Evolutionary conservation across 1,140 invertebrate species (phyloP).

Genomic region (Matsumurasca onukii): DNA sequence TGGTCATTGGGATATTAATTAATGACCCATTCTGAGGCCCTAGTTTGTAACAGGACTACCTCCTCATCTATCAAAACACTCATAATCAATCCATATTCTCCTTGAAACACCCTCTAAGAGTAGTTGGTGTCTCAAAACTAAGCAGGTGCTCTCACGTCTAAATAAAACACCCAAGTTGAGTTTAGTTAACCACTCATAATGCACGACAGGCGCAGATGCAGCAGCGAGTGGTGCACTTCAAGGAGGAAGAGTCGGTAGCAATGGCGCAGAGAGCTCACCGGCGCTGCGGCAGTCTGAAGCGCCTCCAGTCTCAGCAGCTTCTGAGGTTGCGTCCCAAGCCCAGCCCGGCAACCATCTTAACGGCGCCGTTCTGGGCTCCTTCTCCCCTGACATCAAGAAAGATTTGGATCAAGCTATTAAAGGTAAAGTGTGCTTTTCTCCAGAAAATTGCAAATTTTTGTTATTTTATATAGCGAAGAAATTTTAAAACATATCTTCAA

Average conservation of each 20-base stretch:
- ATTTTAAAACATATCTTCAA: conserved; percentile 20
- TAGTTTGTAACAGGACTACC: no score
- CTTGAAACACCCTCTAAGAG: no score
- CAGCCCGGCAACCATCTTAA: conserved; percentile 57
- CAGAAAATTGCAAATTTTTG: not conserved
- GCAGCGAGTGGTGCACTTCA: conserved; percentile 28
- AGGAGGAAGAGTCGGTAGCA: not conserved
- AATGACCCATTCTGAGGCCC: no score
- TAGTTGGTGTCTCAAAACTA: no score
- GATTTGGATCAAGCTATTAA: conserved; percentile 70
- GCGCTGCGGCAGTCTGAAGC: conserved; percentile 57
- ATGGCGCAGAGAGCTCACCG: not conserved
- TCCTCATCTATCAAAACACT: no score
- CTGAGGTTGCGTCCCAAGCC: conserved; percentile 46
- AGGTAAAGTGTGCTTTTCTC: conserved; percentile 48
- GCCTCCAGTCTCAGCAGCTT: conserved; percentile 66
- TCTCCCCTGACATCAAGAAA: conserved; percentile 67
- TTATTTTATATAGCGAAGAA: conserved; percentile 17
- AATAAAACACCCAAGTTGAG: no score
- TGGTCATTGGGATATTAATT: no score
- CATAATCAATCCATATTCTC: no score
- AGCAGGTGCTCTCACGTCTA: no score
- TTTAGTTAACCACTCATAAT: no score
- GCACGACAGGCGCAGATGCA: not conserved
- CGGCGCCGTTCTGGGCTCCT: conserved; percentile 65